Base-by-base conservation (phyloP, 1,140 invertebrate species). In the Habropoda laboriosa region DNA sequence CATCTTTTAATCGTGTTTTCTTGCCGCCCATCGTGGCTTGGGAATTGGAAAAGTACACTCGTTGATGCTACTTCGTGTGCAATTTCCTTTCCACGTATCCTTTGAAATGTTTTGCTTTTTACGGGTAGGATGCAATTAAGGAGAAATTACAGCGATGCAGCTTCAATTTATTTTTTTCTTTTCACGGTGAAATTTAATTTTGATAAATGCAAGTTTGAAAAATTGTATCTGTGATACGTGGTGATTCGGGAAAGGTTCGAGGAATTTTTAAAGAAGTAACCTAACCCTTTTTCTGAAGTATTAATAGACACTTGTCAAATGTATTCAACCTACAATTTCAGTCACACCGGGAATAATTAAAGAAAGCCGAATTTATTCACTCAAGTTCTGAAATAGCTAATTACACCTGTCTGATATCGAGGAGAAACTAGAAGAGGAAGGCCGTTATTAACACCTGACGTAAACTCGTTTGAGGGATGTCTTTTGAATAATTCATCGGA, bases 1-100 rank as follows among this genome's bases (percentile, higher is more conserved):
- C 86, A 84, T 86, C 76, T 67, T 68, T 75, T 74, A 83, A 82
- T 74, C 80, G 73, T 45, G 35, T 61, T 61, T 61, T n/a, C 58
- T 61, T 38, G 0, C 3, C n/a, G 21, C 38, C 3, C 1, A 38
- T 38, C 58, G 21, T 38, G n/a, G 35, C 35, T 60, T 24, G 32
- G n/a, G 10, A 61, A 3, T 38, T 38, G 35, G 32, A 3, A 38
- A 38, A n/a, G 32, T 12, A 38, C 35, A n/a, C 12, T 61, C 58
- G 35, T 61, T 24, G 12, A n/a, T n/a, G n/a, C n/a, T n/a, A n/a
- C n/a, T n/a, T n/a, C n/a, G n/a, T n/a, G n/a, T n/a, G n/a, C n/a
- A n/a, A n/a, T n/a, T n/a, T n/a, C n/a, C n/a, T n/a, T n/a, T n/a
- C n/a, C n/a, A n/a, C n/a, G n/a, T n/a, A n/a, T n/a, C n/a, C n/a